Conservation (phyloP, 2,888 invertebrate species). For the Tenodera sinensis region DNA sequence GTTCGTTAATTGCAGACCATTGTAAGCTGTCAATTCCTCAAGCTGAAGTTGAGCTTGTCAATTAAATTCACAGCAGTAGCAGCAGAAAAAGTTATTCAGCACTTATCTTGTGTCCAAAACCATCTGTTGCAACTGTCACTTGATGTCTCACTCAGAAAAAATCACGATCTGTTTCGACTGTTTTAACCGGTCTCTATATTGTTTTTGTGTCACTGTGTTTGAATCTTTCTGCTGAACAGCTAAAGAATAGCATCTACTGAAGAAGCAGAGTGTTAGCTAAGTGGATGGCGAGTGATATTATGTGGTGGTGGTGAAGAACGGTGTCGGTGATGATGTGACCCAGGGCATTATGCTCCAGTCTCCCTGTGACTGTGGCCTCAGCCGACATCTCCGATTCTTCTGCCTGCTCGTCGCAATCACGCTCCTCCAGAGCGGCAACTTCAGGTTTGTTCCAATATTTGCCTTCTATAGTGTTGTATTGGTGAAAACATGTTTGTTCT, state of each 20-base stretch:
- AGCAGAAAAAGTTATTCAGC: background rate
- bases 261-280: background rate
- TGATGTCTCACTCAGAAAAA: background rate
- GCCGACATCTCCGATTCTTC: conserved; percentile 27
- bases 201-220: background rate
- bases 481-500: background rate
- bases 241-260: background rate
- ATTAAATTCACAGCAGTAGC: background rate
- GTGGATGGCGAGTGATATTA: background rate
- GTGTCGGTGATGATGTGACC: conserved; percentile 17
- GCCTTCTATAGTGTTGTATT: background rate
- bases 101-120: background rate
- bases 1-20: background rate
- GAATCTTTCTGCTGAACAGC: background rate
- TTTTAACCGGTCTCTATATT: background rate
- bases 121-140: background rate
- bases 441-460: conserved; percentile 22
- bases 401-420: conserved; percentile 24
- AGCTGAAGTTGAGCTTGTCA: background rate
- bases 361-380: conserved; percentile 14
- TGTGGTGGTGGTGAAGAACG: background rate
- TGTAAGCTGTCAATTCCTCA: background rate
- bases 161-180: background rate
- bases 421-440: conserved; percentile 22
- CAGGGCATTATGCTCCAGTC: conserved; percentile 21